A percentile compares a stretch with the other conserved stretches of the same genome.
Evolutionary conservation across 2,113 vertebrate species (phyloP).

Genomic region (Phoenicopterus ruber): DNA sequence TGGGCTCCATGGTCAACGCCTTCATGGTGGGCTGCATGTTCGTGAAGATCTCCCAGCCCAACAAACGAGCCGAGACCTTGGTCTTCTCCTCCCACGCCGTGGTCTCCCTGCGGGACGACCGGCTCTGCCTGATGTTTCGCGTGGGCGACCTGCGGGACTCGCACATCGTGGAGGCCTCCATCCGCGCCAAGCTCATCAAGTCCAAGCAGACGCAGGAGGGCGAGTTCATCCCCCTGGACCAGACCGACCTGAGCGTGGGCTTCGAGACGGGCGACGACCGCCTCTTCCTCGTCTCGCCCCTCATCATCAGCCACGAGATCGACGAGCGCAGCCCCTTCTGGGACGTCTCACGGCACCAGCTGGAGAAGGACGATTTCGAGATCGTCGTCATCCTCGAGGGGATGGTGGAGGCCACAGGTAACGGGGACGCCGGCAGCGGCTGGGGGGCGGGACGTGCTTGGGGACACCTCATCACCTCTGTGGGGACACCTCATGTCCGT

Average conservation of each 20-base stretch:
- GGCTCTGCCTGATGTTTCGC: constrained; percentile 86
- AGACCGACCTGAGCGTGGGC: constrained; percentile 87
- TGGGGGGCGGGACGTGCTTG: background rate
- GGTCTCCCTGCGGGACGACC: constrained; percentile 80
- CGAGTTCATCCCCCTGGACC: constrained; percentile 87
- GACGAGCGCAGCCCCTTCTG: constrained; percentile 85
- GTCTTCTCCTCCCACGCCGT: constrained; percentile 89
- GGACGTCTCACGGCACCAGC: constrained; percentile 80
- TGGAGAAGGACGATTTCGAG: constrained; percentile 83
- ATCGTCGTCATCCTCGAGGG: constrained; percentile 88
- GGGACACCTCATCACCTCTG: rapidly evolving
- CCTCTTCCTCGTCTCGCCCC: constrained; percentile 86
- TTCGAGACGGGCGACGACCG: constrained; percentile 87
- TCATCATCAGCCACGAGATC: constrained; percentile 88
- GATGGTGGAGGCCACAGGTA: constrained; percentile 90
- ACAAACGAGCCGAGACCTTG: constrained; percentile 84
- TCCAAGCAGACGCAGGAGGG: constrained; percentile 88
- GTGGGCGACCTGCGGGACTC: constrained; percentile 87
- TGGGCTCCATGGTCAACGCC: constrained; percentile 97
- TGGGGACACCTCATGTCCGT: background rate
- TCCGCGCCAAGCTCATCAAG: constrained; percentile 86
- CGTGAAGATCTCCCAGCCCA: constrained; percentile 89
- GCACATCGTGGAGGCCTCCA: constrained; percentile 89
- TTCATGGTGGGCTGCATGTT: constrained; percentile 96
- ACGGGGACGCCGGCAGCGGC: rapidly evolving